Base-by-base conservation (phyloP, 2,797 vertebrate species). In the Eulemur albifrons region DNA sequence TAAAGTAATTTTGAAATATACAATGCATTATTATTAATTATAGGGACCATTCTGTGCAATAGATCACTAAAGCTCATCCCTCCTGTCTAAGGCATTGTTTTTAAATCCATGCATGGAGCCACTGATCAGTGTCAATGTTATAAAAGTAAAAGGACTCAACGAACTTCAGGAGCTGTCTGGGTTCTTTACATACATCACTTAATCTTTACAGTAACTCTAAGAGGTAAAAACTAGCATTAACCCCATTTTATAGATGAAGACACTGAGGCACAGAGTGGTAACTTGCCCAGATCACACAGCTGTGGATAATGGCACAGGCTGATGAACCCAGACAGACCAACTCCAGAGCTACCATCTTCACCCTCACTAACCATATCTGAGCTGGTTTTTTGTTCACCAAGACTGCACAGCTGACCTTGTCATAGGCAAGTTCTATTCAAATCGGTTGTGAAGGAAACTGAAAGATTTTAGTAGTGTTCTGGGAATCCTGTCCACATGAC, bases 401-500 rank as follows among this genome's bases (percentile, higher is more conserved):
- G 1, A 9, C 50, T 18, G 30, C 73, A 70, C 1, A 23, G 21
- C 32, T 80, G 57, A 70, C 81, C 59, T 70, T 35, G 76, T 91
- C n/a, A 52, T 10, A 27, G 72, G 50, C 32, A 65, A 40, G 57
- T 57, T 79, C 61, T 88, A 81, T n/a, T 85, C 61, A 67, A 27
- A 85, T 79, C 81, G 63, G 61, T 85, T 88, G 45, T 57, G 61
- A 79, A 95, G 88, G 88, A 77, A 94, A 82, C 89, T 67, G 70
- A 73, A 77, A 70, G 69, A 61, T 45, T 69, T 63, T 86, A 61
- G 35, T 54, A 61, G 70, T 93, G 61, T 86, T 67, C 50, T 35
- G 72, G 83, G 95, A 98, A 95, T 77, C 63, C 63, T 57, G 18
- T 63, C 77, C 73, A 17, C 81, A 45, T 23, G 92, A 96, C 86